A percentile compares a stretch with the other conserved stretches of the same genome.
phyloP scores from a whole-genome alignment of 2,797 vertebrate genomes.

The Anomalospiza imberbis region DNA sequence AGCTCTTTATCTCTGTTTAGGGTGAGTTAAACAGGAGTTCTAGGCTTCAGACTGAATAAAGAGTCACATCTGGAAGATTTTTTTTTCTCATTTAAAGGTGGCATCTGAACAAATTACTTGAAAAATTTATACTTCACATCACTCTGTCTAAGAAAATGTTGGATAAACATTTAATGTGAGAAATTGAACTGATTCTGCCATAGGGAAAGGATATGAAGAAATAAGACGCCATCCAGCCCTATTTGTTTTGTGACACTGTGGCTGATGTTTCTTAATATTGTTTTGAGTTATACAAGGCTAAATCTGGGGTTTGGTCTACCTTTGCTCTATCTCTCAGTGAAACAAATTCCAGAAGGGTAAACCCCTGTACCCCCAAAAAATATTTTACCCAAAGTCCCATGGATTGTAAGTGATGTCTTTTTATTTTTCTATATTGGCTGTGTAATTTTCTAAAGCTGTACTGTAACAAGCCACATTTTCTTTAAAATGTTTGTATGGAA shows the following conservation, averaged over 20 bases:
- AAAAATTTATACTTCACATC: background rate
- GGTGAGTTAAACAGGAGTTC: background rate
- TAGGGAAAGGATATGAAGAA: background rate
- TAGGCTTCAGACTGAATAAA: background rate
- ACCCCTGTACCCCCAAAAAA: fast-evolving
- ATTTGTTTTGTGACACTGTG: background rate
- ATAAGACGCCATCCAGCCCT: background rate
- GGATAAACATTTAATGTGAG: background rate
- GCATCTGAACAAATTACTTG: background rate
- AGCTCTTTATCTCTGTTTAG: background rate
- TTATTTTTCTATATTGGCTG: background rate
- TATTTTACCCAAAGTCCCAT: background rate
- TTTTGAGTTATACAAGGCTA: background rate
- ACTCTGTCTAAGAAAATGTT: background rate
- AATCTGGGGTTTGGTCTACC: background rate
- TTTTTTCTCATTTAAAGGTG: background rate
- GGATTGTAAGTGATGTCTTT: background rate
- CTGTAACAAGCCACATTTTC: background rate
- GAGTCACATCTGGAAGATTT: background rate
- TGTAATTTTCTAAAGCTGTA: background rate
- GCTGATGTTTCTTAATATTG: background rate
- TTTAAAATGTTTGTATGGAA: background rate
- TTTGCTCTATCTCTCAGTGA: background rate
- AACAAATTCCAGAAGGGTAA: background rate
- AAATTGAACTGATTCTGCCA: background rate